A percentile compares a stretch with the other conserved stretches of the same genome.
phyloP scores from a whole-genome alignment of 2,888 invertebrate species.

The Hyppa rectilinea region DNA sequence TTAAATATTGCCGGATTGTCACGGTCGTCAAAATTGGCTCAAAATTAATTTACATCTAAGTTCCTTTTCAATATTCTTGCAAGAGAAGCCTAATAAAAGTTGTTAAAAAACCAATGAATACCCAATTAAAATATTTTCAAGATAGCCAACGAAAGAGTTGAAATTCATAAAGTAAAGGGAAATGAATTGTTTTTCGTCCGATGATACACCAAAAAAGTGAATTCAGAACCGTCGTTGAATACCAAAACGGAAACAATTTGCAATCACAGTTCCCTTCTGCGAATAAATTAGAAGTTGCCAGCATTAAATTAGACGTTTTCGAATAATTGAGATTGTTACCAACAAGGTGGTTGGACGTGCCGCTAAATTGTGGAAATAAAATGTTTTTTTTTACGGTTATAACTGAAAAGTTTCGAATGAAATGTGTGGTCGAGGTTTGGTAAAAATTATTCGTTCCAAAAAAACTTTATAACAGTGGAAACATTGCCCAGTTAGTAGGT shows the following conservation, averaged over 20 bases:
- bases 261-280: slow-evolving; percentile 79
- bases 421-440: slow-evolving; percentile 35
- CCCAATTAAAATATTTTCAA: slow-evolving; percentile 34
- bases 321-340: slow-evolving; percentile 80
- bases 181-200: slow-evolving; percentile 44
- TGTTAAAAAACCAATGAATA: slow-evolving; percentile 35
- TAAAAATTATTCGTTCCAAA: slow-evolving; percentile 13
- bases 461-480: background rate
- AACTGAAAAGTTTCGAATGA: slow-evolving; percentile 44
- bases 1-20: too few species aligned
- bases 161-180: slow-evolving; percentile 26
- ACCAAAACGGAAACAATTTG: slow-evolving; percentile 82
- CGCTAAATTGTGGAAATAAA: slow-evolving; percentile 41
- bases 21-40: too few species aligned
- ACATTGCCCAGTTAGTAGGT: background rate
- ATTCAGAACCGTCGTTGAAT: slow-evolving; percentile 76
- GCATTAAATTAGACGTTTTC: slow-evolving; percentile 79
- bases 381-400: slow-evolving; percentile 34
- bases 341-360: slow-evolving; percentile 65
- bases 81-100: background rate
- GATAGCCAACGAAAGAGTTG: slow-evolving; percentile 22
- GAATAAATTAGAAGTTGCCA: slow-evolving; percentile 84
- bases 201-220: slow-evolving; percentile 63
- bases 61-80: background rate
- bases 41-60: too few species aligned